Evolutionary conservation across 2,113 vertebrate species (phyloP).

Genomic region (Talpa occidentalis): DNA sequence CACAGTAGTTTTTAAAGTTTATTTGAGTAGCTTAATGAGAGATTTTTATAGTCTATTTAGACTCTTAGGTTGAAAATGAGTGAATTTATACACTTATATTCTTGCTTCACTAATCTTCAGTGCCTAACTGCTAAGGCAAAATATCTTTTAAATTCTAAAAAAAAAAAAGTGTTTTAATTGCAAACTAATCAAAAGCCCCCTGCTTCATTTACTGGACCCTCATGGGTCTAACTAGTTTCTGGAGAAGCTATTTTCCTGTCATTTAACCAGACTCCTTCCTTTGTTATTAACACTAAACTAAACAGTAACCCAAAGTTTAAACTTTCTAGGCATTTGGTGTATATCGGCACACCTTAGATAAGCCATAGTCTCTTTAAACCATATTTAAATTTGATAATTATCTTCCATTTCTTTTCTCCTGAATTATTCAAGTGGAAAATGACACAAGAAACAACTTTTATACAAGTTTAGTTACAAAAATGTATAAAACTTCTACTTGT

Average conservation of each 20-base stretch:
- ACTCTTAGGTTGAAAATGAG: conserved; percentile 39
- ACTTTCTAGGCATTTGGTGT: neutral
- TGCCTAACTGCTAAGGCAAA: conserved; percentile 46
- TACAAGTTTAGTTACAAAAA: neutral
- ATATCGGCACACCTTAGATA: neutral
- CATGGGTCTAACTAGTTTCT: conserved; percentile 29
- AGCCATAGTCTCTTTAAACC: neutral
- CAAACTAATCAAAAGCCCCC: neutral
- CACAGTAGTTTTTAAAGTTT: conserved; percentile 15
- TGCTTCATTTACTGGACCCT: conserved; percentile 18
- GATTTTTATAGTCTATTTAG: neutral
- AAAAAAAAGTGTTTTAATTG: neutral
- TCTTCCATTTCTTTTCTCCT: conserved; percentile 7
- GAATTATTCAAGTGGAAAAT: conserved; percentile 35
- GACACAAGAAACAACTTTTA: neutral
- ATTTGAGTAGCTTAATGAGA: conserved; percentile 48
- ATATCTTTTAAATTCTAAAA: conserved; percentile 17
- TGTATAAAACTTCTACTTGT: neutral
- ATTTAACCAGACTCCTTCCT: conserved; percentile 19
- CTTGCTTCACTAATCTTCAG: conserved; percentile 32
- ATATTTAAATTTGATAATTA: conserved; percentile 9
- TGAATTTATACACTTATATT: neutral
- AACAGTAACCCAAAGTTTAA: neutral
- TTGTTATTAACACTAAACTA: conserved; percentile 35
- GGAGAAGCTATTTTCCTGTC: conserved; percentile 33